Conservation (phyloP, 2,113 vertebrate species). For the Drymodes brunneopygia region DNA sequence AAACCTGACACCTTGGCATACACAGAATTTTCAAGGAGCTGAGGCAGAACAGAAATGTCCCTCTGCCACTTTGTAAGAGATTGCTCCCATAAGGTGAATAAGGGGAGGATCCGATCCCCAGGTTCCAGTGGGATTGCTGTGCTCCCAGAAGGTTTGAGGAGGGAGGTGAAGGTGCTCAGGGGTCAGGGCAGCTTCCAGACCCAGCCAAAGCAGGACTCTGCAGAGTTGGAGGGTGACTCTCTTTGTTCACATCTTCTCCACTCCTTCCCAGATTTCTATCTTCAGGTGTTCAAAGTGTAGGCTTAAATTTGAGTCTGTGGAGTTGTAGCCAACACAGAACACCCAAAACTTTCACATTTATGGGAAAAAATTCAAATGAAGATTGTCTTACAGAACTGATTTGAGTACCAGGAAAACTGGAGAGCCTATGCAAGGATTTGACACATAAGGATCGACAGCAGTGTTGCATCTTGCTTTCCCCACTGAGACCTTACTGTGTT, state of each 20-base stretch:
- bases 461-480: not conserved
- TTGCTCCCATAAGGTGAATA: not conserved
- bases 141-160: not conserved
- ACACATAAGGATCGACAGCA: not conserved
- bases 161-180: not conserved
- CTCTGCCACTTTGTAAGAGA: not conserved
- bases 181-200: not conserved
- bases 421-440: not conserved
- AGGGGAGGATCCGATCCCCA: not conserved
- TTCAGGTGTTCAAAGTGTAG: not conserved
- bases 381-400: not conserved
- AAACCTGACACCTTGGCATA: not conserved
- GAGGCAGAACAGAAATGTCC: not conserved
- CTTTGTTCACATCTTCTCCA: not conserved
- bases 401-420: not conserved
- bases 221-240: not conserved
- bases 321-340: not conserved
- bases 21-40: not conserved
- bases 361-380: not conserved
- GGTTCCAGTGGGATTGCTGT: not conserved
- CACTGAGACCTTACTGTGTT: not conserved
- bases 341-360: not conserved
- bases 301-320: rapidly evolving
- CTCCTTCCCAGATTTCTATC: not conserved
- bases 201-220: not conserved